Conservation (phyloP, 2,113 vertebrate genomes). For the Campylomormyrus tamandua region DNA sequence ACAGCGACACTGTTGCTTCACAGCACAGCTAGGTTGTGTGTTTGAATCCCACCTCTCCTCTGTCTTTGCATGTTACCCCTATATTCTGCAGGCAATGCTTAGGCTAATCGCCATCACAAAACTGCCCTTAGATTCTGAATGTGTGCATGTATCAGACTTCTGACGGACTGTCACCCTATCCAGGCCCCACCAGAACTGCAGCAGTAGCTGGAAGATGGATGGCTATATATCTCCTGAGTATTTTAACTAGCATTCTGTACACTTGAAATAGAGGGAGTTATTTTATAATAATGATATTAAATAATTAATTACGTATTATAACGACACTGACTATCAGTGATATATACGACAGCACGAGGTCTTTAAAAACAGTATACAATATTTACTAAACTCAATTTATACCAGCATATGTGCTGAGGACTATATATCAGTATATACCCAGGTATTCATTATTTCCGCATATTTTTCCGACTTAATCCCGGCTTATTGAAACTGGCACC, state of each 20-base stretch:
- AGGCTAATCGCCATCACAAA: background rate
- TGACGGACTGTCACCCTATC: background rate
- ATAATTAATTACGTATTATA: background rate
- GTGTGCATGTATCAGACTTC: background rate
- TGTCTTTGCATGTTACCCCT: background rate
- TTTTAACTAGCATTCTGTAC: background rate
- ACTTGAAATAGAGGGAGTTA: background rate
- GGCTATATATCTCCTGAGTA: background rate
- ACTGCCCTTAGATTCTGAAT: background rate
- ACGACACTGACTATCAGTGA: background rate
- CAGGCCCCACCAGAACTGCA: background rate
- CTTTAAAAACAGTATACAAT: background rate
- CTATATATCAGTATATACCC: background rate
- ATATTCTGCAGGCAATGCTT: background rate
- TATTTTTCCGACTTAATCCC: background rate
- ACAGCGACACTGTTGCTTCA: background rate
- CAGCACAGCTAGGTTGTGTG: background rate
- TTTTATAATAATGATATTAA: background rate
- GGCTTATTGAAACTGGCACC: background rate
- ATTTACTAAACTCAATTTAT: background rate
- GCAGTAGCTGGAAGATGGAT: background rate
- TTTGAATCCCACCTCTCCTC: background rate
- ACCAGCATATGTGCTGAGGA: background rate
- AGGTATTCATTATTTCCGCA: slow-evolving; percentile 10
- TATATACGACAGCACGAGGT: background rate